Conservation (phyloP, 2,797 vertebrate genomes). For the Geotrypetes seraphini region DNA sequence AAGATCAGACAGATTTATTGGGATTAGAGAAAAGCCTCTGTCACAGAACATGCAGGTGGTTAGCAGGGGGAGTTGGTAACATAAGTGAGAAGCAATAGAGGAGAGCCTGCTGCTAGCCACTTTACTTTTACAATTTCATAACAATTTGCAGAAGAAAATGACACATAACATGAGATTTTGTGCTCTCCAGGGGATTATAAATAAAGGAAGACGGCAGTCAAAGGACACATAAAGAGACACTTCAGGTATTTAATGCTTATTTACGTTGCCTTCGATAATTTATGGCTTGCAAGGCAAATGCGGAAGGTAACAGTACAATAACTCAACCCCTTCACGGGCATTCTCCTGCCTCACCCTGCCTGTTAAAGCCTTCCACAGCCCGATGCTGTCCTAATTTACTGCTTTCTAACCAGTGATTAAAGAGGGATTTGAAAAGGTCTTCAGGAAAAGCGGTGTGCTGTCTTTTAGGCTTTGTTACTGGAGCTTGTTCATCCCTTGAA, state of each 20-base stretch:
- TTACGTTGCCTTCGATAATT: conserved; percentile 47
- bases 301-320: conserved; percentile 32
- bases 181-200: conserved; percentile 48
- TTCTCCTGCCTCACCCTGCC: conserved; percentile 20
- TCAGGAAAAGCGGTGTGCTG: conserved; percentile 28
- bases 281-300: conserved; percentile 36
- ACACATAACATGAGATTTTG: conserved; percentile 36
- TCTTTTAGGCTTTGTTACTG: conserved; percentile 38
- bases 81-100: conserved; percentile 26
- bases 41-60: not conserved
- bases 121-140: conserved; percentile 50
- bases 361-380: conserved; percentile 34
- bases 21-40: not conserved
- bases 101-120: conserved; percentile 53
- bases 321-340: conserved; percentile 26
- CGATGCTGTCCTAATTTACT: conserved; percentile 42
- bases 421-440: conserved; percentile 52
- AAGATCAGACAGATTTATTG: not conserved
- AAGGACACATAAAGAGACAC: conserved; percentile 46
- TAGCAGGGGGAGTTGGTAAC: conserved; percentile 1
- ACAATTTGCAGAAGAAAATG: conserved; percentile 53
- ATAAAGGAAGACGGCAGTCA: conserved; percentile 49
- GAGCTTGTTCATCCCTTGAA: conserved; percentile 30
- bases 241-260: conserved; percentile 54
- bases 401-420: conserved; percentile 38